Evolutionary conservation across 2,888 invertebrate genomes (phyloP), one percentile per base, ranked within the genome.

Genomic region (Agrochola litura): DNA sequence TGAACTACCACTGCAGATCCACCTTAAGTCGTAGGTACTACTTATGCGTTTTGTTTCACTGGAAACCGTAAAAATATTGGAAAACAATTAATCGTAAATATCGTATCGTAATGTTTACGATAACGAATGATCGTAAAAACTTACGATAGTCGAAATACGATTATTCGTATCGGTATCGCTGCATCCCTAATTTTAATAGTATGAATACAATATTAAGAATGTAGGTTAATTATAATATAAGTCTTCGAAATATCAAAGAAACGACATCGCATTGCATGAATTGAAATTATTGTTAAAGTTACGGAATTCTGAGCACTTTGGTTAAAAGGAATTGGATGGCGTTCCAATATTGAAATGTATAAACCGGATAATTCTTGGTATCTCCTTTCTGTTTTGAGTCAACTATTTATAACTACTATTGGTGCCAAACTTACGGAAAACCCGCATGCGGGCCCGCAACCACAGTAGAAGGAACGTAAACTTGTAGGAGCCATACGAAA

Each of bases 211-310:
- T 19, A 9, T 9, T 30, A 58, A 43, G 16, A 77, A 30, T 1
- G 30, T 30, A 30, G 30, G 30, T 30, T 30, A 30, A 30, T 30
- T 30, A 30, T 30, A 41, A 74, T 37, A 37, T 16, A 8, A 16
- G 52, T 52, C 58, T 54, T n/a, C 19, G 19, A 77, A 72, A 70
- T 46, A 56, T 69, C 71, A 74, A 72, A 68, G 68, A 56, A 49
- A 73, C 12, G 61, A 69, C 22, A 66, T 73, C 46, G 68, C 64
- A 76, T 70, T 66, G 52, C 52, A 60, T 78, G 41, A 66, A 76
- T 76, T 49, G 65, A 65, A 37, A 66, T 83, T 79, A 83, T 71
- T 54, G 71, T 68, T 71, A 52, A 30, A 58, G 71, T 22, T 75
- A 60, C 30, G 37, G 22, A 58, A 49, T 10, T 60, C 12, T 16